phyloP scores from a whole-genome alignment of 2,888 invertebrate genomes.

The Synanthedon myopaeformis region DNA sequence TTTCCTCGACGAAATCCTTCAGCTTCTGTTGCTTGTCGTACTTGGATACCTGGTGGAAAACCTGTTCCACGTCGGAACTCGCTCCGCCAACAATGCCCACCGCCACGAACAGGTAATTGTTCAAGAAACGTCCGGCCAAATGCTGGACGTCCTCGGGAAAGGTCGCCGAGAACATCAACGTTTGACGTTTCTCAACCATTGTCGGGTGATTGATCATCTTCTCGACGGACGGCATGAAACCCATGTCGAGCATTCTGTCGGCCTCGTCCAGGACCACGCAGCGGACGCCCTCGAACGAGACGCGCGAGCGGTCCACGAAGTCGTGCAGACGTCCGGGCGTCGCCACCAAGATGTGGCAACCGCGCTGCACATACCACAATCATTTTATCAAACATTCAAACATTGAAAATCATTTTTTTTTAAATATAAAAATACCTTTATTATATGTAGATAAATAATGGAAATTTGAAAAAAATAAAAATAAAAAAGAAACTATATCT shows the following conservation, averaged over 20 bases:
- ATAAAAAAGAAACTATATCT: too few species aligned
- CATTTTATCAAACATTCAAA: not conserved
- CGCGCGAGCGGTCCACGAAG: conserved; percentile 91
- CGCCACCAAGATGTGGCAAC: conserved; percentile 96
- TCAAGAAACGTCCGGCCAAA: conserved; percentile 82
- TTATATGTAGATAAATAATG: too few species aligned
- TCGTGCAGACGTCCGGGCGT: conserved; percentile 97
- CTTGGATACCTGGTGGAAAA: conserved; percentile 75
- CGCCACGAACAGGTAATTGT: conserved; percentile 85
- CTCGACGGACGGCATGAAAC: conserved; percentile 95
- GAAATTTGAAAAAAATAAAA: too few species aligned
- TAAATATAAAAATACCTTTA: too few species aligned
- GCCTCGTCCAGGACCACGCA: conserved; percentile 98
- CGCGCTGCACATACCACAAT: conserved; percentile 58
- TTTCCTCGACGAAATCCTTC: conserved; percentile 73
- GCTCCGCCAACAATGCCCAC: conserved; percentile 95
- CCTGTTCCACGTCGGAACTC: conserved; percentile 89
- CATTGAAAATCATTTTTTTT: not conserved
- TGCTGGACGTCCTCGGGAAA: conserved; percentile 98
- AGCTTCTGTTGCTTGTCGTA: conserved; percentile 82
- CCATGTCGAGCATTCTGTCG: conserved; percentile 99
- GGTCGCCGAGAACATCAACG: conserved; percentile 99
- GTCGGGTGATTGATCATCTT: conserved; percentile 82
- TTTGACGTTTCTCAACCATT: conserved; percentile 95
- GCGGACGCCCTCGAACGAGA: conserved; percentile 88